A percentile compares a stretch with the other conserved stretches of the same genome.
These are phyloP conservation scores for Neoascia interrupta DNA, from an alignment of 2,888 invertebrate species.

Conservation along the genomic window DNA sequence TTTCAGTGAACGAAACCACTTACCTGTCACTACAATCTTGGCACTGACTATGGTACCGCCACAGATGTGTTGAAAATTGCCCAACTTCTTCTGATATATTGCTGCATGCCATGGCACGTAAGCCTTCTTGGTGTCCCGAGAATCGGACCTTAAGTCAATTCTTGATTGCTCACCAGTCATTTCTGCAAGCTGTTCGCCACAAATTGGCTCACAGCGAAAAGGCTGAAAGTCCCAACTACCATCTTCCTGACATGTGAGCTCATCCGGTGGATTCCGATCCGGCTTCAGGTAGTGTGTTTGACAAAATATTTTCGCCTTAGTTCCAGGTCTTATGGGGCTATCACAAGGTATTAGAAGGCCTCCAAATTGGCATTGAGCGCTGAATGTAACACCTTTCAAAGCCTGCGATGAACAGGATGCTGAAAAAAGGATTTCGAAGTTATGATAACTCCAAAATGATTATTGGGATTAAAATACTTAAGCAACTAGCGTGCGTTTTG, in stretches of 20 bases:
- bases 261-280: not conserved
- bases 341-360: conserved; percentile 41
- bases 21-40: not conserved
- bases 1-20: not conserved
- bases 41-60: not conserved
- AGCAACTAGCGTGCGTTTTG: not conserved
- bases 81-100: not conserved
- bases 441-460: not conserved
- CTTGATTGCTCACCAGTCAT: no score
- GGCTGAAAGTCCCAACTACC: conserved; percentile 73
- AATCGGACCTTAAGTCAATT: no score
- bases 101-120: not conserved
- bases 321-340: conserved; percentile 51
- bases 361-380: conserved; percentile 26
- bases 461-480: conserved; percentile 8
- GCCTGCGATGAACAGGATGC: conserved; percentile 13
- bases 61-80: not conserved
- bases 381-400: conserved; percentile 23
- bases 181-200: conserved; percentile 69
- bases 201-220: conserved; percentile 72
- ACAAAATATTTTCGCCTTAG: conserved; percentile 60
- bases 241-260: conserved; percentile 68
- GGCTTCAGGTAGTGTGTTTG: conserved; percentile 18
- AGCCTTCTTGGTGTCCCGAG: no score
- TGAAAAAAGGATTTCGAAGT: conserved; percentile 11